Evolutionary conservation across 1,140 invertebrate genomes (phyloP).

Genomic region (Drosophila sulfurigaster): DNA sequence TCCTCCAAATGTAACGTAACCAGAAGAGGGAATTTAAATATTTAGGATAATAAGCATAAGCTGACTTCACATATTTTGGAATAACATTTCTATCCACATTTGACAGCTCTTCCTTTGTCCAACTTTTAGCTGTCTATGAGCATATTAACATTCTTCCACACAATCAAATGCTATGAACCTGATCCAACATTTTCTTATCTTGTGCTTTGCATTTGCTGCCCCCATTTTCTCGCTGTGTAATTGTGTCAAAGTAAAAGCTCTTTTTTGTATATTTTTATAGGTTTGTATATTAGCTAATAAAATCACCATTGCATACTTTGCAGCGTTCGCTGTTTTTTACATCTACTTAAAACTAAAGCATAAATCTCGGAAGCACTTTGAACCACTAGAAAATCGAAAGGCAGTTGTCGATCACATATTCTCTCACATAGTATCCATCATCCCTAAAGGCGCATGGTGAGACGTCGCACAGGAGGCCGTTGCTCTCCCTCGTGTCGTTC

Average conservation of each 20-base stretch:
- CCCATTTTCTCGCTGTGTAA: conserved; percentile 14
- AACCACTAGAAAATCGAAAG: conserved; percentile 11
- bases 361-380: conserved; percentile 64
- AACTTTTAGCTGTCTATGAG: too few relatives aligned
- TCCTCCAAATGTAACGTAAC: too few relatives aligned
- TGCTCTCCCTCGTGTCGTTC: conserved; percentile 26
- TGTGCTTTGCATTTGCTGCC: background rate
- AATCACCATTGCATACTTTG: conserved; percentile 62
- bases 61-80: too few relatives aligned
- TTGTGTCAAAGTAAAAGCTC: conserved; percentile 8
- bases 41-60: too few relatives aligned
- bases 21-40: too few relatives aligned
- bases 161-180: too few relatives aligned
- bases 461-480: conserved; percentile 32
- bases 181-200: too few relatives aligned
- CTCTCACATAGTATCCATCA: background rate
- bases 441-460: conserved; percentile 49
- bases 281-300: conserved; percentile 37
- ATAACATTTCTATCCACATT: too few relatives aligned
- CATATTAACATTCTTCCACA: too few relatives aligned
- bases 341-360: conserved; percentile 50
- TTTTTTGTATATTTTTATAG: conserved; percentile 12
- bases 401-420: conserved; percentile 37
- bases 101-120: too few relatives aligned
- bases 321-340: conserved; percentile 7